Evolutionary conservation across 2,113 vertebrate genomes (phyloP).

Genomic region (Corythaixoides concolor): DNA sequence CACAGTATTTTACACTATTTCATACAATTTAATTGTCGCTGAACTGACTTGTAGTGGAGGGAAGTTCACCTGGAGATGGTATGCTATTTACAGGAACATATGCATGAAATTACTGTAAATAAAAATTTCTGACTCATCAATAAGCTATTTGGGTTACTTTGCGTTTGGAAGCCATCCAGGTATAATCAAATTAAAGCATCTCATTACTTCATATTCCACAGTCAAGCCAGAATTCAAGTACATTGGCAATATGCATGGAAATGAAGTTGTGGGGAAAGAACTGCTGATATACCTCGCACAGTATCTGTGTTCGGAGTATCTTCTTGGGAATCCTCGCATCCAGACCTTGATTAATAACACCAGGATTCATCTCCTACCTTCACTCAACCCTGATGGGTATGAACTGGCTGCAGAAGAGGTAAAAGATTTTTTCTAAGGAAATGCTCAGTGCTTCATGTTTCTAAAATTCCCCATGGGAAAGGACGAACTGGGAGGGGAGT

Average conservation of each 20-base stretch:
- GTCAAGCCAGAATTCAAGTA: slow-evolving; percentile 96
- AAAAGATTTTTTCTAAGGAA: slow-evolving; percentile 45
- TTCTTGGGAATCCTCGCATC: slow-evolving; percentile 85
- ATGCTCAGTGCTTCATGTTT: neutral
- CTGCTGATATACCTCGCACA: slow-evolving; percentile 90
- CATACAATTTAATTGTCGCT: neutral
- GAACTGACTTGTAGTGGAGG: neutral
- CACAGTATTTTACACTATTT: neutral
- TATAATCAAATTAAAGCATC: slow-evolving; percentile 12
- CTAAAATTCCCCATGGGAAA: neutral
- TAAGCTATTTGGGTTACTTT: neutral
- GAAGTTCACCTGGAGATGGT: neutral
- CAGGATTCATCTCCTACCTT: slow-evolving; percentile 92
- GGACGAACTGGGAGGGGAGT: neutral
- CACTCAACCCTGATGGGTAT: slow-evolving; percentile 97
- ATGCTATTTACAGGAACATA: neutral
- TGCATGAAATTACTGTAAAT: neutral
- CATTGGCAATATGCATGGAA: slow-evolving; percentile 96
- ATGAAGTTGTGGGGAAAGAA: slow-evolving; percentile 93
- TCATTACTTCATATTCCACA: slow-evolving; percentile 56
- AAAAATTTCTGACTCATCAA: neutral
- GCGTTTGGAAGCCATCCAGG: neutral
- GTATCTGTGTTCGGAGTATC: slow-evolving; percentile 92
- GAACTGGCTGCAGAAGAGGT: slow-evolving; percentile 94
- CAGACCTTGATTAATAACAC: slow-evolving; percentile 91